phyloP scores from a whole-genome alignment of 2,888 invertebrate species.

The Sarcophaga rosellei region DNA sequence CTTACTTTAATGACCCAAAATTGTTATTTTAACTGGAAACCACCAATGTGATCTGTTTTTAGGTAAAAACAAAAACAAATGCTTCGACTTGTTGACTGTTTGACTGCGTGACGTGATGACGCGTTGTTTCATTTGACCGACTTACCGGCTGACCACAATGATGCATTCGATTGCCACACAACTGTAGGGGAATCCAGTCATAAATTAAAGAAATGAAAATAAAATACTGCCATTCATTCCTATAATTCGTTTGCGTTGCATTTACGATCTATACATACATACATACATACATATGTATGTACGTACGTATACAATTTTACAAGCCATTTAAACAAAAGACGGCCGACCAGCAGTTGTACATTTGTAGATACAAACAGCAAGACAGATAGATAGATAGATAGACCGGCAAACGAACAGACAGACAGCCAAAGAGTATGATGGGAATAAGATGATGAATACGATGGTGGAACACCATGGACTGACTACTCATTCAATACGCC shows the following conservation, averaged over 20 bases:
- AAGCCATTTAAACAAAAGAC: slow-evolving; percentile 47
- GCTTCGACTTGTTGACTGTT: too few relatives aligned
- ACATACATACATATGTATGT: slow-evolving; percentile 1
- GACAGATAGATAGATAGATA: neutral
- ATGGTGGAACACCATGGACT: slow-evolving; percentile 42
- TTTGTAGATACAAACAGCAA: slow-evolving; percentile 25
- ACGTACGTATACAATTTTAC: slow-evolving; percentile 33
- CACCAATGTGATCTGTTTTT: neutral
- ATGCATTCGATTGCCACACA: slow-evolving; percentile 53
- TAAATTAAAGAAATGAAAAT: slow-evolving; percentile 61
- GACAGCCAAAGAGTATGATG: slow-evolving; percentile 6
- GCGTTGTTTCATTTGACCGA: neutral
- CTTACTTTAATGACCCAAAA: slow-evolving; percentile 56
- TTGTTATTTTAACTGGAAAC: slow-evolving; percentile 44
- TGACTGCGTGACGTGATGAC: neutral
- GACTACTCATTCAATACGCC: neutral
- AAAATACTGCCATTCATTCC: slow-evolving; percentile 71
- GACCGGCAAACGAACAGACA: neutral
- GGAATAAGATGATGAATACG: slow-evolving; percentile 11
- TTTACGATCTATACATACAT: neutral
- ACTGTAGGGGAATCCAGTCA: slow-evolving; percentile 61
- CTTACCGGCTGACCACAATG: slow-evolving; percentile 20
- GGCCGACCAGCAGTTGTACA: slow-evolving; percentile 12
- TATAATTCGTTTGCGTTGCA: slow-evolving; percentile 67
- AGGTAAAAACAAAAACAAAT: neutral